phyloP scores from a whole-genome alignment of 2,113 vertebrate genomes.

The Paracyprichromis sp. region DNA sequence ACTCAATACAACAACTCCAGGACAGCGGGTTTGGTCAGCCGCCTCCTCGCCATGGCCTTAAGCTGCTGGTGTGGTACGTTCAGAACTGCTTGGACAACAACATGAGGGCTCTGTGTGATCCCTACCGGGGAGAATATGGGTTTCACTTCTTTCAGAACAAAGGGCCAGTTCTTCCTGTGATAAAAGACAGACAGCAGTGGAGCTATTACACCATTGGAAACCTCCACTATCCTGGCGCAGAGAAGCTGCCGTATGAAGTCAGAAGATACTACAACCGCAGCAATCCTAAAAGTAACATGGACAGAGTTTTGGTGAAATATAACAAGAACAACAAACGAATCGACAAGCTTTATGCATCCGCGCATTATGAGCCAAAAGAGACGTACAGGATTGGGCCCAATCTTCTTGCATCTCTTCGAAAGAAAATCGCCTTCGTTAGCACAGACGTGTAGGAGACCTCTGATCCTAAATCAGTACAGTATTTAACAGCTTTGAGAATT shows the following conservation, averaged over 20 bases:
- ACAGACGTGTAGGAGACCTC: not conserved
- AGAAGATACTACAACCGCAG: conserved; percentile 45
- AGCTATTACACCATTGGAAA: conserved; percentile 61
- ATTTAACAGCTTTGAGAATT: not conserved
- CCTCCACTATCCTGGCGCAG: conserved; percentile 31
- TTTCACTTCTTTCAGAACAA: conserved; percentile 53
- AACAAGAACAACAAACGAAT: conserved; percentile 53
- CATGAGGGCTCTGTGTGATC: conserved; percentile 58
- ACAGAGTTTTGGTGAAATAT: conserved; percentile 63
- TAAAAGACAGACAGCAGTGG: conserved; percentile 21
- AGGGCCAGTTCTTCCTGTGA: conserved; percentile 39
- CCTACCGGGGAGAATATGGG: conserved; percentile 30
- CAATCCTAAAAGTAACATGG: conserved; percentile 54
- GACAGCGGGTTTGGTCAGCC: conserved; percentile 55
- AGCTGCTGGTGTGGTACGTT: conserved; percentile 59
- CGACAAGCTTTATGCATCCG: conserved; percentile 51
- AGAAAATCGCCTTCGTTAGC: not conserved
- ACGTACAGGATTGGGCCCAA: conserved; percentile 45
- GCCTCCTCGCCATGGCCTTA: conserved; percentile 57
- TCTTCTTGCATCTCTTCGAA: conserved; percentile 40
- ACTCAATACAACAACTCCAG: conserved; percentile 47
- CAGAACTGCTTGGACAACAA: conserved; percentile 62
- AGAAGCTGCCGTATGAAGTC: conserved; percentile 48
- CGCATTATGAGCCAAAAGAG: conserved; percentile 44
- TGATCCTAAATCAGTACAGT: not conserved